Base-by-base conservation (phyloP, 2,888 invertebrate species). In the Anthrax anthrax region DNA sequence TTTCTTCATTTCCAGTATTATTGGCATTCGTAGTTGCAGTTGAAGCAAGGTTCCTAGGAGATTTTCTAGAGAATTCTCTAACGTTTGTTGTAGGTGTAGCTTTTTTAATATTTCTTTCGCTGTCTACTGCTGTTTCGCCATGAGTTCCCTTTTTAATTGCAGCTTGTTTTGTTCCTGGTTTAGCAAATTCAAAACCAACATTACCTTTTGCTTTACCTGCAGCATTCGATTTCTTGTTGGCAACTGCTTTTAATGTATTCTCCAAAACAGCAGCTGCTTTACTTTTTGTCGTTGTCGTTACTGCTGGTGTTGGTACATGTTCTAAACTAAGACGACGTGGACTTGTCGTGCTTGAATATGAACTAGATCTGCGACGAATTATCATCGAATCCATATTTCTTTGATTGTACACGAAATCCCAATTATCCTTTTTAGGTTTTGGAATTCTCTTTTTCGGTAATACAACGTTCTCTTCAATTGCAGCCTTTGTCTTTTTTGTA, bases 351-450 rank as follows among this genome's bases (percentile, higher is more conserved):
- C 81, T 81, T 0, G 84, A 84, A 60, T 83, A 84, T 1, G 85
- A 85, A 61, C 85, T 86, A 40, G 88, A 88, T 58, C 88, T 84
- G 17, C 88, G 72, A 37, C 87, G 72, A 56, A 88, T 81, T 47
- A 89, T 86, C 57, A 85, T 77, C 1, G 88, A 85, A 60, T 86
- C 86, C 2, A 82, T 81, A 56, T 77, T 72, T 37, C 74, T 72
- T 40, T 73, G 71, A 52, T 75, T 73, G 65, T 74, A 80, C 44
- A 77, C 74, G 58, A 76, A 80, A 61, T 73, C 73, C 52, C 77
- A 76, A 23, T 48, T 9, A 12, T 46, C 50, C 4, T 47, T 48
- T 17, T 38, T 29, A 6, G 45, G 45, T 44, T 47, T 47, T 16
- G 39, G 23, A 32, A 14, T 39, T 27, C 47, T 18, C 41, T 50